Conservation (phyloP, 2,888 invertebrate genomes). For the Deilephila elpenor region DNA sequence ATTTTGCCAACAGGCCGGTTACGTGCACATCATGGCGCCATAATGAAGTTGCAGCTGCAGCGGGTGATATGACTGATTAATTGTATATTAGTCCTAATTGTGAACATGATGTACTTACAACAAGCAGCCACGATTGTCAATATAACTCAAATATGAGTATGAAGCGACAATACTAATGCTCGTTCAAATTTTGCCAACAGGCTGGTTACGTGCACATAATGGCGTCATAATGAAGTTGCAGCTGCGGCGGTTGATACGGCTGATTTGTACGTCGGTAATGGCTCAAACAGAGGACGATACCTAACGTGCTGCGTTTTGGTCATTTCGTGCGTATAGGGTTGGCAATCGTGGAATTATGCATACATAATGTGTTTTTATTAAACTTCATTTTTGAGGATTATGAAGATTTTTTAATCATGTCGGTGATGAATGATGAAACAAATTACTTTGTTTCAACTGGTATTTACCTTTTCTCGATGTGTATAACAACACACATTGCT, state of each 20-base stretch:
- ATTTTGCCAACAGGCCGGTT: background rate
- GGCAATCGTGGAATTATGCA: background rate
- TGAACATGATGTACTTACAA: background rate
- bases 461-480: too few species aligned
- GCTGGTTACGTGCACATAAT: background rate
- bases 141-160: background rate
- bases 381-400: too few species aligned
- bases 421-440: too few species aligned
- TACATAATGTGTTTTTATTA: too few species aligned
- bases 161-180: background rate
- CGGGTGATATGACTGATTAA: too few species aligned
- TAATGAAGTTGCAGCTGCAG: conserved; percentile 12
- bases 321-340: background rate
- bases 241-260: background rate
- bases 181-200: background rate
- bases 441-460: too few species aligned
- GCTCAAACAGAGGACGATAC: background rate
- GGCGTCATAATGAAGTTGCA: background rate
- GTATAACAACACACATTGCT: too few species aligned
- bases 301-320: background rate
- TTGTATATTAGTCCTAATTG: too few species aligned
- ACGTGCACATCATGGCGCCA: background rate
- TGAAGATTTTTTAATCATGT: too few species aligned
- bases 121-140: background rate
- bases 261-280: conserved; percentile 9